A percentile compares a stretch with the other conserved stretches of the same genome.
Conservation (phyloP, 2,113 vertebrate species). For the Misgurnus anguillicaudatus region DNA sequence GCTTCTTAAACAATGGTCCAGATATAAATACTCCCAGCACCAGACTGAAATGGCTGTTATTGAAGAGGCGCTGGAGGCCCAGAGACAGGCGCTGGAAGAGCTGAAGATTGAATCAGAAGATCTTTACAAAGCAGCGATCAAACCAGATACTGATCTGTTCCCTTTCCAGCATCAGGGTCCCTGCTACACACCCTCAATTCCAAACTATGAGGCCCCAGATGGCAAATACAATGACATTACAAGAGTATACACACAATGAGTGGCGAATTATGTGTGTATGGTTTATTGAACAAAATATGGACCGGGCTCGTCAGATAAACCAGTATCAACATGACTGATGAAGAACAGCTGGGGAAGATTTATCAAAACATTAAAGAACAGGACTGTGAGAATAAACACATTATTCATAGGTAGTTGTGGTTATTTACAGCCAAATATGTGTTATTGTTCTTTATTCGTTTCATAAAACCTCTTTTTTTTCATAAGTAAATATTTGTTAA, state of each 20-base stretch:
- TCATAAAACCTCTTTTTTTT: neutral
- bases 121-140: conserved; percentile 82
- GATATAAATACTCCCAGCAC: conserved; percentile 83
- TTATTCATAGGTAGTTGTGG: too few species aligned
- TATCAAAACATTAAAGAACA: neutral
- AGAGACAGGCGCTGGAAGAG: conserved; percentile 84
- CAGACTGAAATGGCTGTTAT: conserved; percentile 76
- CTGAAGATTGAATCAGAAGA: conserved; percentile 82
- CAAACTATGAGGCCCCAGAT: conserved; percentile 83
- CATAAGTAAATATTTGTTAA: neutral
- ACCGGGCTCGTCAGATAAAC: neutral
- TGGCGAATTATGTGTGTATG: neutral
- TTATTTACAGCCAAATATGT: neutral
- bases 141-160: conserved; percentile 77
- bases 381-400: too few species aligned
- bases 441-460: conserved; percentile 8
- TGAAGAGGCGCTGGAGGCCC: conserved; percentile 75
- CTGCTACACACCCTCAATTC: conserved; percentile 77
- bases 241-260: conserved; percentile 83
- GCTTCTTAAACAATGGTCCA: conserved; percentile 86
- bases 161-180: conserved; percentile 85
- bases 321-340: neutral
- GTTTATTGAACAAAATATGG: neutral
- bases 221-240: conserved; percentile 87
- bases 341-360: neutral